Percentiles rank a stretch among this genome's conserved stretches.
Conservation (phyloP, 2,888 invertebrate species). For the Galerucella pusilla region DNA sequence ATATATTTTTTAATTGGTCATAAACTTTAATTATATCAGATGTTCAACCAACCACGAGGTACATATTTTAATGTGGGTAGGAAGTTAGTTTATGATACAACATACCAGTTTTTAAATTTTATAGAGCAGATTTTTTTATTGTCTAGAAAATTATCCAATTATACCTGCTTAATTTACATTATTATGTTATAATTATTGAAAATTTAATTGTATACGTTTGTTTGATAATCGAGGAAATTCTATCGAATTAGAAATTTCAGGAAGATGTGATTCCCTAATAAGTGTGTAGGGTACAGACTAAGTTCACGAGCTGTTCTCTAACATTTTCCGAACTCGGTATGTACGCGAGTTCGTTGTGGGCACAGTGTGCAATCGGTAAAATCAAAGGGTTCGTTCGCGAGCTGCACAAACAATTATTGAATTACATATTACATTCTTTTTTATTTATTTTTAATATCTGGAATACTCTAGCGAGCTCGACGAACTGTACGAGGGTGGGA, state of each 20-base stretch:
- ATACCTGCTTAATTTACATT: not conserved
- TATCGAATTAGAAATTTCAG: not conserved
- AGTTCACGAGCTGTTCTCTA: no score
- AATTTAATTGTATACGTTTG: not conserved
- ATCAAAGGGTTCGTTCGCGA: no score
- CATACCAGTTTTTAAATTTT: constrained; percentile 11
- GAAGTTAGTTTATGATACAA: constrained; percentile 18
- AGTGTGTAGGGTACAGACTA: no score
- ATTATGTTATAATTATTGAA: not conserved
- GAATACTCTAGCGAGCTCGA: no score
- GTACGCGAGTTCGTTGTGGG: no score
- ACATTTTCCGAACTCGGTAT: no score
- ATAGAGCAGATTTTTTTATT: constrained; percentile 6
- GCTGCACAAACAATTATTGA: no score
- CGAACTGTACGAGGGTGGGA: no score
- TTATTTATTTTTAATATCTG: no score
- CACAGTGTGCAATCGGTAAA: no score
- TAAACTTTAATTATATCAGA: constrained; percentile 28
- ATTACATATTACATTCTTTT: no score
- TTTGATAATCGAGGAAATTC: not conserved
- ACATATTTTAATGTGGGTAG: constrained; percentile 23
- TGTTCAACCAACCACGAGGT: constrained; percentile 25
- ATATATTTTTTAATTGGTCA: constrained; percentile 26
- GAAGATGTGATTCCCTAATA: no score
- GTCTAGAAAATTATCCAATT: not conserved